Percentiles rank a stretch among this genome's conserved stretches.
These are phyloP conservation scores for Passer domesticus DNA, from an alignment of 2,113 vertebrate species.

Conservation along the genomic window DNA sequence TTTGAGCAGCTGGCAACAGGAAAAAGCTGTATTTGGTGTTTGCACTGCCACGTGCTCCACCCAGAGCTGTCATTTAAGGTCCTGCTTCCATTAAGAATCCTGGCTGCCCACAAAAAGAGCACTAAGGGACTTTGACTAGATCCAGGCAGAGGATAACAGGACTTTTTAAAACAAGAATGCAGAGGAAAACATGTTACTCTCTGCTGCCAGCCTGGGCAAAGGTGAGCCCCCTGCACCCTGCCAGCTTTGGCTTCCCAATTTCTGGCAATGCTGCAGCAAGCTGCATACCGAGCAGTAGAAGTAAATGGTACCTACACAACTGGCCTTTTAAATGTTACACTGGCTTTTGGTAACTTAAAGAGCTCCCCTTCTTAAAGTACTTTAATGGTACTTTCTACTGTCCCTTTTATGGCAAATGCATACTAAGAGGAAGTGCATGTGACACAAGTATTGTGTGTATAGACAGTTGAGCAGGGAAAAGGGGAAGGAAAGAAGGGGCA, in stretches of 20 bases:
- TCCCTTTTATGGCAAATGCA: not conserved
- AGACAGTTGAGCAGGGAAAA: not conserved
- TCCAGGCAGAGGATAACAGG: not conserved
- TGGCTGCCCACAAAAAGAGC: not conserved
- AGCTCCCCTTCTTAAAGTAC: not conserved
- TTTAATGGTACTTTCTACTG: not conserved
- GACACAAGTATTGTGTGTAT: not conserved
- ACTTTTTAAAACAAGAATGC: not conserved
- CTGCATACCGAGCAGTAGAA: fast-evolving
- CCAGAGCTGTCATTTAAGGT: not conserved
- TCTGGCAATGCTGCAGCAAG: not conserved
- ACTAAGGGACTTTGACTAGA: not conserved
- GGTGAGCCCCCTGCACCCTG: not conserved
- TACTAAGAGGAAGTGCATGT: not conserved
- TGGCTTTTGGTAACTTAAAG: not conserved
- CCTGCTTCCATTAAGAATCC: not conserved
- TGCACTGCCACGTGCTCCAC: not conserved
- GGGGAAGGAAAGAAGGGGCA: not conserved
- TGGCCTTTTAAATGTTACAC: not conserved
- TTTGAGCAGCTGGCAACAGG: not conserved
- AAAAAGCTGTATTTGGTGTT: not conserved
- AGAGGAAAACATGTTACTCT: not conserved
- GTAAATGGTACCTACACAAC: not conserved
- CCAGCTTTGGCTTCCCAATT: not conserved
- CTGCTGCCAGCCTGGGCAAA: not conserved